These are phyloP conservation scores for Amiota communis DNA, from an alignment of 2,888 invertebrate species.

Conservation along the genomic window DNA sequence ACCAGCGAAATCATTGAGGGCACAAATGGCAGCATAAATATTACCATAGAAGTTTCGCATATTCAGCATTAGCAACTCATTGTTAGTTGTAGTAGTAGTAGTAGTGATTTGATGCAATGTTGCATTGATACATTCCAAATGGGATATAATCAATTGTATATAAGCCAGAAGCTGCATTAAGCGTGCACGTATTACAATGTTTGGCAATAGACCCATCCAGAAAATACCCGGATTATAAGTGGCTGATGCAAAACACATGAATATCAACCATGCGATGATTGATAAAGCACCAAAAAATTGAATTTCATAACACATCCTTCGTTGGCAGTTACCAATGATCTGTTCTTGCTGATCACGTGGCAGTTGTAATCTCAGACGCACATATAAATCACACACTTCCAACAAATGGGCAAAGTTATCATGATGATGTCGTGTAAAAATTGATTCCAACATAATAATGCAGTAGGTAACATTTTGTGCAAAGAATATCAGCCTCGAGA, in stretches of 20 bases:
- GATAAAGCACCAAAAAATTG: slow-evolving; percentile 19
- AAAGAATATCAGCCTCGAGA: slow-evolving; percentile 37
- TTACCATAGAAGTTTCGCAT: slow-evolving; percentile 31
- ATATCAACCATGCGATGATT: slow-evolving; percentile 8
- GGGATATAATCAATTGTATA: slow-evolving; percentile 33
- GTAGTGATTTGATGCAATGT: slow-evolving; percentile 37
- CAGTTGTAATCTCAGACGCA: slow-evolving; percentile 36
- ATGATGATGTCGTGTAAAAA: slow-evolving; percentile 37
- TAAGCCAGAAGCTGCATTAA: slow-evolving; percentile 40
- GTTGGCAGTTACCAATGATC: not conserved
- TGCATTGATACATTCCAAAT: slow-evolving; percentile 32
- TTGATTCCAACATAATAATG: slow-evolving; percentile 42
- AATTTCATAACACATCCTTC: not conserved
- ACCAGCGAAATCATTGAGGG: slow-evolving; percentile 46
- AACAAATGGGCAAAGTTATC: slow-evolving; percentile 37
- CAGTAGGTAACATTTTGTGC: slow-evolving; percentile 40
- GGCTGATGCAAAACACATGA: slow-evolving; percentile 6
- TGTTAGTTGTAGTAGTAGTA: slow-evolving; percentile 4
- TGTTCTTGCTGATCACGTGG: slow-evolving; percentile 5
- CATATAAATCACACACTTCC: slow-evolving; percentile 33
- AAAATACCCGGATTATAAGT: slow-evolving; percentile 6
- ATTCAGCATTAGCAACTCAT: slow-evolving; percentile 36
- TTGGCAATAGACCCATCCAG: slow-evolving; percentile 32
- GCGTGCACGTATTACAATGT: slow-evolving; percentile 42
- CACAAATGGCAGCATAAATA: slow-evolving; percentile 31